phyloP scores from a whole-genome alignment of 1,140 invertebrate genomes.

The Philopotamus ludificatus region DNA sequence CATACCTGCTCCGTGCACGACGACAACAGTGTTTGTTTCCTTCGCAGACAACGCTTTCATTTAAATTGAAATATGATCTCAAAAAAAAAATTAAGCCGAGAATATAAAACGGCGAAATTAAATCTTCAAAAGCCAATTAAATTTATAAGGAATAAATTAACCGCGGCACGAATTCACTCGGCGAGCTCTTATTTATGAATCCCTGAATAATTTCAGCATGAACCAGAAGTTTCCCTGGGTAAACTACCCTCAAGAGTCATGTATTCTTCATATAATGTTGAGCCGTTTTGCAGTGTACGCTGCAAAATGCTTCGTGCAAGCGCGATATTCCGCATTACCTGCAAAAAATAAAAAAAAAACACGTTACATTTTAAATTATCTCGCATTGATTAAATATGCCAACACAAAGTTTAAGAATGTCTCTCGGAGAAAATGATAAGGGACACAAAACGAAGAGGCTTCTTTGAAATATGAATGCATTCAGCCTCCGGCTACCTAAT shows the following conservation, averaged over 20 bases:
- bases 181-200: not conserved
- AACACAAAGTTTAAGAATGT: not conserved
- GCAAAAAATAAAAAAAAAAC: not conserved
- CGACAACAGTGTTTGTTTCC: no score
- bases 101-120: not conserved
- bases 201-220: slow-evolving; percentile 1
- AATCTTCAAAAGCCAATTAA: not conserved
- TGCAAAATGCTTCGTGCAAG: not conserved
- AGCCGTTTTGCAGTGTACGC: slow-evolving; percentile 3
- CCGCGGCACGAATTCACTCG: not conserved
- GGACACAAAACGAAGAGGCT: slow-evolving; percentile 11
- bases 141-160: not conserved
- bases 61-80: not conserved
- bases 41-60: not conserved
- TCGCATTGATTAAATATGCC: no score
- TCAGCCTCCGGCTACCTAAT: slow-evolving; percentile 20
- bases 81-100: no score
- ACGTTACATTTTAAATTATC: no score
- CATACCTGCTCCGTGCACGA: no score
- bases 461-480: slow-evolving; percentile 27
- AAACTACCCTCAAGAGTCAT: slow-evolving; percentile 6
- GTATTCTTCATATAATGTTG: slow-evolving; percentile 3
- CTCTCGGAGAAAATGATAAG: slow-evolving; percentile 2
- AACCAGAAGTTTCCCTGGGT: not conserved
- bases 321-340: not conserved